Evolutionary conservation across 2,888 invertebrate genomes (phyloP).

Genomic region (Gandaritis pyraliata): DNA sequence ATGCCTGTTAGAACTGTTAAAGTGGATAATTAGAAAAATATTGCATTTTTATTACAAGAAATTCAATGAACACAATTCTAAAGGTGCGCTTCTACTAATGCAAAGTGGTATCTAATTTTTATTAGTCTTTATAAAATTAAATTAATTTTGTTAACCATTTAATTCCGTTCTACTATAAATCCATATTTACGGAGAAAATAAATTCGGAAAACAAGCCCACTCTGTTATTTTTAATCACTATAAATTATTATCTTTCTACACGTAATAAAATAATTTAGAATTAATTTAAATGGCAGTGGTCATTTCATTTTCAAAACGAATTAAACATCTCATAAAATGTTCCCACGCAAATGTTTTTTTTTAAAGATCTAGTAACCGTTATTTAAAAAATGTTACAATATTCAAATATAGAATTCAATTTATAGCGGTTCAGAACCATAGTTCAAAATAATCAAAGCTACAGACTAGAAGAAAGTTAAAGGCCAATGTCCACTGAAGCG

Average conservation of each 20-base stretch:
- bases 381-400: constrained; percentile 1
- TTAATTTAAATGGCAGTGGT: constrained; percentile 6
- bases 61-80: too few species aligned
- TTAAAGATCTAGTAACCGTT: not conserved
- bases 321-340: constrained; percentile 13
- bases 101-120: too few species aligned
- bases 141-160: too few species aligned
- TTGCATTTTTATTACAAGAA: too few species aligned
- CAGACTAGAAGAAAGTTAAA: constrained; percentile 4
- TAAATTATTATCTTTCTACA: constrained; percentile 1
- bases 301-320: constrained; percentile 6
- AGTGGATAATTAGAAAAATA: not conserved
- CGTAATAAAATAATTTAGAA: not conserved
- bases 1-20: not conserved
- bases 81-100: too few species aligned
- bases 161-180: too few species aligned
- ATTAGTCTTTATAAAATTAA: too few species aligned
- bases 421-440: constrained; percentile 6
- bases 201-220: not conserved
- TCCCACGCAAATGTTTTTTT: constrained; percentile 8
- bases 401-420: constrained; percentile 3
- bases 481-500: not conserved
- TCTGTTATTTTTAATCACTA: not conserved
- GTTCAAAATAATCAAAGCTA: constrained; percentile 19
- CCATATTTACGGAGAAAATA: too few species aligned